Evolutionary conservation across 1,140 invertebrate genomes (phyloP).

Genomic region (Drosophila novamexicana): DNA sequence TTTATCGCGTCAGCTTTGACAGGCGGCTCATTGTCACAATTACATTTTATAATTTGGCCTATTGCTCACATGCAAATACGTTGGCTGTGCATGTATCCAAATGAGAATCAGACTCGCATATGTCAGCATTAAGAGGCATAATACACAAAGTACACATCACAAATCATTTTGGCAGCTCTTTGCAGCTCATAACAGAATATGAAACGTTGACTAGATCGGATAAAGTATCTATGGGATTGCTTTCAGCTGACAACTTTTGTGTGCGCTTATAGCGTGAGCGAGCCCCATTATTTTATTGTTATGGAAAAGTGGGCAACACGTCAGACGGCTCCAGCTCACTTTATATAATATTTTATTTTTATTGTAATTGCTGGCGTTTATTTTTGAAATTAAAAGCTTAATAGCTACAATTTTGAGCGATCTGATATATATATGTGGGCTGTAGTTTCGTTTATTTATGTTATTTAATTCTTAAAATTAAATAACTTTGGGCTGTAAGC

Average conservation of each 20-base stretch:
- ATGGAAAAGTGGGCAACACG: slow-evolving; percentile 12
- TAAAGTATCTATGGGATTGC: slow-evolving; percentile 11
- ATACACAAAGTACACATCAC: slow-evolving; percentile 33
- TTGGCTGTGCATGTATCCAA: slow-evolving; percentile 7
- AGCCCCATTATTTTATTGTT: neutral
- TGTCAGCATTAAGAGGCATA: slow-evolving; percentile 62
- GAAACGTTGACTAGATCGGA: slow-evolving; percentile 24
- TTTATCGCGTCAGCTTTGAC: slow-evolving; percentile 50
- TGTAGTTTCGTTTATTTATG: neutral
- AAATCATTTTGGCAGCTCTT: slow-evolving; percentile 50
- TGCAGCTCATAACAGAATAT: slow-evolving; percentile 22
- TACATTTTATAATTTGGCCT: slow-evolving; percentile 23
- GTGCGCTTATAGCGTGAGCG: slow-evolving; percentile 11
- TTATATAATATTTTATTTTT: slow-evolving; percentile 28
- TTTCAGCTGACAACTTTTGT: slow-evolving; percentile 12
- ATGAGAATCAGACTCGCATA: slow-evolving; percentile 49
- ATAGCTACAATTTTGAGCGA: slow-evolving; percentile 26
- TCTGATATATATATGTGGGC: slow-evolving; percentile 17
- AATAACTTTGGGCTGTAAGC: too few relatives aligned
- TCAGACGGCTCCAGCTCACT: slow-evolving; percentile 32
- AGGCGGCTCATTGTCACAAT: slow-evolving; percentile 9
- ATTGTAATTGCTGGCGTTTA: slow-evolving; percentile 48
- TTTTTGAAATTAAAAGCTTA: slow-evolving; percentile 54
- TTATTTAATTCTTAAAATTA: neutral
- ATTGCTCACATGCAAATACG: slow-evolving; percentile 3